A percentile compares a stretch with the other conserved stretches of the same genome.
phyloP scores from a whole-genome alignment of 2,797 vertebrate genomes.

The Jordanella pulchra region DNA sequence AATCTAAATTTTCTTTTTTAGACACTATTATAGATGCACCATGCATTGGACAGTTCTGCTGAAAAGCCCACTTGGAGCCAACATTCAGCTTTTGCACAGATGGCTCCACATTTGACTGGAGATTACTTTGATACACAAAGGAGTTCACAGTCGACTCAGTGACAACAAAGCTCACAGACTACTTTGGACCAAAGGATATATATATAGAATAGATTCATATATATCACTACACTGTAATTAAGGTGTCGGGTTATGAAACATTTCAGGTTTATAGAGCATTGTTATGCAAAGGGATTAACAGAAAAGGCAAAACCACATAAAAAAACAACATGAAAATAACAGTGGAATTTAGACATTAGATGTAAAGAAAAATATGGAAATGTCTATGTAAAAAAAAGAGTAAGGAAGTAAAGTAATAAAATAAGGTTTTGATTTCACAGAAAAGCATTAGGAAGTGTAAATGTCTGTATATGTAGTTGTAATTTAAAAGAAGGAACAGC shows the following conservation, averaged over 20 bases:
- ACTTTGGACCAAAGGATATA: background rate
- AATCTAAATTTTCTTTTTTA: background rate
- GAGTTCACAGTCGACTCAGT: constrained; percentile 1
- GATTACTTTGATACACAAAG: background rate
- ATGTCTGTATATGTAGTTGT: too few relatives aligned
- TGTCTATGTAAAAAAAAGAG: background rate
- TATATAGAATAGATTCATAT: background rate
- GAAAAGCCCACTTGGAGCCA: background rate
- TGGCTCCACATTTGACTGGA: background rate
- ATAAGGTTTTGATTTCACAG: too few relatives aligned
- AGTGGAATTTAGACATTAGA: background rate
- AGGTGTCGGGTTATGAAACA: background rate
- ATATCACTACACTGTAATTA: background rate
- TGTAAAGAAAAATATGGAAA: background rate
- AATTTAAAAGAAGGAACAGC: too few relatives aligned
- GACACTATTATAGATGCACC: background rate
- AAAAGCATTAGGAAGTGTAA: too few relatives aligned
- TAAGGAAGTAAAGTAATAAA: background rate
- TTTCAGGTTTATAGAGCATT: background rate
- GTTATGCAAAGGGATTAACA: background rate
- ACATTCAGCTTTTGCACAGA: background rate
- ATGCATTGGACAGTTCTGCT: background rate
- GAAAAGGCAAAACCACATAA: background rate
- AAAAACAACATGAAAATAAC: background rate
- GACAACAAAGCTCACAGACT: background rate